Conservation (phyloP, 2,113 vertebrate genomes). For the Pseudorectes ferrugineus region DNA sequence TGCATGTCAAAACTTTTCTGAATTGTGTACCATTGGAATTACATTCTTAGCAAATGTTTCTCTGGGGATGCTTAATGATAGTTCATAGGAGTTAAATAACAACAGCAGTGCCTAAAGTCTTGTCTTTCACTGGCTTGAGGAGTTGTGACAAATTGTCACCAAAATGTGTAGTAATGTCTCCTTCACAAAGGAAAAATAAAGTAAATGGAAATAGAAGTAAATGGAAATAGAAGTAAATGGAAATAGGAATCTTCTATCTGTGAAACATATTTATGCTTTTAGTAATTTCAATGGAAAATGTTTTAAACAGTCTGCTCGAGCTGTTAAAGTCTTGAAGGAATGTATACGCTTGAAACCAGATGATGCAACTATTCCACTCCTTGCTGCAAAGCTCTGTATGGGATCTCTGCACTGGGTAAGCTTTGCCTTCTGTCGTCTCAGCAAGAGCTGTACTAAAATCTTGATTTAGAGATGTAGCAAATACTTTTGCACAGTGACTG, state of each 20-base stretch:
- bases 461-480: not conserved
- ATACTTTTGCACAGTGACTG: not conserved
- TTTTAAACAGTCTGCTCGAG: slow-evolving; percentile 85
- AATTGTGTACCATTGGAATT: not conserved
- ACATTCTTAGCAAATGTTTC: not conserved
- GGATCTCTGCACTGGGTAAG: slow-evolving; percentile 97
- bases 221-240: too few relatives aligned
- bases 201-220: too few relatives aligned
- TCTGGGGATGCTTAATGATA: not conserved
- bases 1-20: not conserved
- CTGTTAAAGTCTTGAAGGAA: slow-evolving; percentile 95
- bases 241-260: not conserved
- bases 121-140: not conserved
- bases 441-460: not conserved
- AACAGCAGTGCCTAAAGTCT: not conserved
- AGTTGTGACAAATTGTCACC: not conserved
- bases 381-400: slow-evolving; percentile 95
- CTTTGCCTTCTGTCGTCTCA: not conserved
- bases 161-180: not conserved
- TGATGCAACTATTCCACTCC: slow-evolving; percentile 92
- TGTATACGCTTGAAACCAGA: slow-evolving; percentile 95
- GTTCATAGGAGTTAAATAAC: not conserved
- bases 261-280: not conserved
- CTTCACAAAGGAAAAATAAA: not conserved
- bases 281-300: slow-evolving; percentile 20